phyloP scores from a whole-genome alignment of 2,888 invertebrate genomes.

The Cantharis rustica region DNA sequence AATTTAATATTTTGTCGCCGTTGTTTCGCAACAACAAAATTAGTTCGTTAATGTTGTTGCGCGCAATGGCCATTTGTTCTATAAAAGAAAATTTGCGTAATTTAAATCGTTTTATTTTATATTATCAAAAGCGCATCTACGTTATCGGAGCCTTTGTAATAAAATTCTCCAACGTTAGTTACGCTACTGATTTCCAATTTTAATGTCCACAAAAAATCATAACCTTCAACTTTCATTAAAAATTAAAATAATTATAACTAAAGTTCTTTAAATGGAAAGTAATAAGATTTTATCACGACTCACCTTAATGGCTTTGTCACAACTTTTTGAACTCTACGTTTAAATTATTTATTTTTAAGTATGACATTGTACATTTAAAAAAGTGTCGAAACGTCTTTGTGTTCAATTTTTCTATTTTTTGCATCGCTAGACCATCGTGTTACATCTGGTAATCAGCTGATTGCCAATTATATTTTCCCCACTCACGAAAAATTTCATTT shows the following conservation, averaged over 20 bases:
- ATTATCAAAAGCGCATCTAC: neutral
- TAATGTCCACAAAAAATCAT: neutral
- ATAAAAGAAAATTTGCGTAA: neutral
- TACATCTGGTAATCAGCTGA: neutral
- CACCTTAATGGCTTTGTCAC: neutral
- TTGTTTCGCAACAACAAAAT: constrained; percentile 60
- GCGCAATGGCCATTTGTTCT: constrained; percentile 33
- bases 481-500: neutral
- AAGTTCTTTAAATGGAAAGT: neutral
- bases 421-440: neutral
- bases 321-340: neutral
- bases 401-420: neutral
- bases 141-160: neutral
- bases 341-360: neutral
- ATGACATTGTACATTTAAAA: neutral
- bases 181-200: neutral
- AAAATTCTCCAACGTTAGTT: neutral
- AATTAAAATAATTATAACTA: neutral
- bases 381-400: neutral
- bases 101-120: neutral
- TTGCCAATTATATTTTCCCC: neutral
- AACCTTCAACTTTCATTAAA: neutral
- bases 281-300: neutral
- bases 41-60: constrained; percentile 51
- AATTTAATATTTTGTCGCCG: constrained; percentile 64